Conservation (phyloP, 1,140 invertebrate genomes). For the Zaprionus ornatus region DNA sequence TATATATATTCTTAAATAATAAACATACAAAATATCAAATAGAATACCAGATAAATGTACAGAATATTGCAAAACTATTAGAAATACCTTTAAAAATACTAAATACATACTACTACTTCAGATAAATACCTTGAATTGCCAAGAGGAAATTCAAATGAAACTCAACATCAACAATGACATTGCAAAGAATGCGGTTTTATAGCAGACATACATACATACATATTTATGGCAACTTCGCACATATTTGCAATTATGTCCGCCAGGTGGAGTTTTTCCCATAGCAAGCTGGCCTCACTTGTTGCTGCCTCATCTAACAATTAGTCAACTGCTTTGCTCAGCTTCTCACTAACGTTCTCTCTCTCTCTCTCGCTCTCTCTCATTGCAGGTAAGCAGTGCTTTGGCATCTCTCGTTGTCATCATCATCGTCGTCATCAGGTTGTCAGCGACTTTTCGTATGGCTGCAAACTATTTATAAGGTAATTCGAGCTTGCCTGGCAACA, state of each 20-base stretch:
- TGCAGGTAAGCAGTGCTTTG: constrained; percentile 44
- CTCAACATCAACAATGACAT: not conserved
- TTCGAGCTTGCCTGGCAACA: constrained; percentile 68
- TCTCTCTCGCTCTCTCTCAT: constrained; percentile 14
- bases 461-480: constrained; percentile 77
- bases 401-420: constrained; percentile 15
- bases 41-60: not conserved
- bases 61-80: not conserved
- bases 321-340: constrained; percentile 20
- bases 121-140: too few relatives aligned
- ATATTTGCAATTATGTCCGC: not conserved
- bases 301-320: constrained; percentile 34
- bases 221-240: constrained; percentile 4
- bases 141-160: not conserved
- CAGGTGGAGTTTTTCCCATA: constrained; percentile 4
- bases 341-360: constrained; percentile 2
- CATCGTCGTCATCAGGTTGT: constrained; percentile 30
- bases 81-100: not conserved
- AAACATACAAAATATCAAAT: not conserved
- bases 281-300: constrained; percentile 7
- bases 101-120: too few relatives aligned
- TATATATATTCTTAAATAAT: too few relatives aligned
- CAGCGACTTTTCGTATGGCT: constrained; percentile 54
- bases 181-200: not conserved
- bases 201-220: not conserved